Conservation (phyloP, 2,113 vertebrate genomes). For the Bos indicus region DNA sequence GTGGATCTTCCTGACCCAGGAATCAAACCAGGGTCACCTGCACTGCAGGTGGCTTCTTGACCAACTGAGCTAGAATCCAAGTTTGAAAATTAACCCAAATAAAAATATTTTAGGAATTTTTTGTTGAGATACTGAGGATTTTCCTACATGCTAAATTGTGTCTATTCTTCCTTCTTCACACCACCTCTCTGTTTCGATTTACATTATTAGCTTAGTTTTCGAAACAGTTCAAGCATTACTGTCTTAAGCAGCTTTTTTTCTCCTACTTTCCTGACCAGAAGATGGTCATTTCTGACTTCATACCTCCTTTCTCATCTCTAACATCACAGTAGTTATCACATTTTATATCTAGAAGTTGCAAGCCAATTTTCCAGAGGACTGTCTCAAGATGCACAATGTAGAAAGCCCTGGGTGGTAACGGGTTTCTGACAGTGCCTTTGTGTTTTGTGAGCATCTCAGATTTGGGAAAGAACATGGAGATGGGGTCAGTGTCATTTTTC, state of each 20-base stretch:
- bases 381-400: not conserved
- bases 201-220: not conserved
- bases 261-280: not conserved
- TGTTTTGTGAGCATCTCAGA: not conserved
- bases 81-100: not conserved
- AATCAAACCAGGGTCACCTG: rapidly evolving
- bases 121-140: not conserved
- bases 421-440: not conserved
- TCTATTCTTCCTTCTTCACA: not conserved
- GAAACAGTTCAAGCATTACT: not conserved
- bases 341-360: not conserved
- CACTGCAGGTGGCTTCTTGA: not conserved
- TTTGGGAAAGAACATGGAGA: not conserved
- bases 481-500: not conserved
- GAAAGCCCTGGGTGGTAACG: not conserved
- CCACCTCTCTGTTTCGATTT: not conserved
- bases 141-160: not conserved
- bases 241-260: not conserved
- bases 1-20: not conserved
- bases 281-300: not conserved
- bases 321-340: not conserved
- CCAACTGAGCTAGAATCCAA: not conserved
- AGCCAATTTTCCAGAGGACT: not conserved
- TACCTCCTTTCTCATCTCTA: not conserved
- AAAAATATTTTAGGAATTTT: not conserved